Evolutionary conservation across 2,888 invertebrate species (phyloP).

Genomic region (Nomada goodeniana): DNA sequence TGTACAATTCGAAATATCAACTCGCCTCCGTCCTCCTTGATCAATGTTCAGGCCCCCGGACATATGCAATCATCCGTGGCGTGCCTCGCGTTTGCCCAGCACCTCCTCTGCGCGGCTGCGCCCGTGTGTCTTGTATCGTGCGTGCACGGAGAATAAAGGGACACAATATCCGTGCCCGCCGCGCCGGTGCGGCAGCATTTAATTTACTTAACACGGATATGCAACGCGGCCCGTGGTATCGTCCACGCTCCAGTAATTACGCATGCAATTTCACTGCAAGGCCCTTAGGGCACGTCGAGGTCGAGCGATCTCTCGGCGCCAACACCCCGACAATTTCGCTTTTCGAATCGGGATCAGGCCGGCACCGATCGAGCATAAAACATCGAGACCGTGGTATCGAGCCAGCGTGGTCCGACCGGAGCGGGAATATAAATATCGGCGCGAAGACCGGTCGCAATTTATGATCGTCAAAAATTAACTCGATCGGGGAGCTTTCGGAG

Average conservation of each 20-base stretch:
- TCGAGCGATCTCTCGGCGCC: constrained; percentile 60
- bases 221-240: constrained; percentile 36
- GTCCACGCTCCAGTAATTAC: constrained; percentile 66
- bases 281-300: constrained; percentile 67
- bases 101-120: background rate
- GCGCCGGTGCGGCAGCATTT: constrained; percentile 43
- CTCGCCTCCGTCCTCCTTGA: background rate
- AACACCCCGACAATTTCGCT: constrained; percentile 58
- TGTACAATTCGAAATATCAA: constrained; percentile 29
- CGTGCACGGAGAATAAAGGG: constrained; percentile 41
- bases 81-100: background rate
- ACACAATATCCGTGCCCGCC: constrained; percentile 38
- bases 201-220: constrained; percentile 61
- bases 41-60: background rate
- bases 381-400: background rate
- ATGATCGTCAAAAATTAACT: constrained; percentile 11
- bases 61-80: constrained; percentile 1
- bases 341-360: constrained; percentile 59
- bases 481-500: constrained; percentile 7
- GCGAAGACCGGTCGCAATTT: background rate
- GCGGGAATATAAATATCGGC: background rate
- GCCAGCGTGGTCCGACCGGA: background rate
- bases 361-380: constrained; percentile 55
- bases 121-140: constrained; percentile 17
- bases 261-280: constrained; percentile 62